These are phyloP conservation scores for Brachyopa scutellaris DNA, from an alignment of 2,888 invertebrate genomes.

Conservation along the genomic window DNA sequence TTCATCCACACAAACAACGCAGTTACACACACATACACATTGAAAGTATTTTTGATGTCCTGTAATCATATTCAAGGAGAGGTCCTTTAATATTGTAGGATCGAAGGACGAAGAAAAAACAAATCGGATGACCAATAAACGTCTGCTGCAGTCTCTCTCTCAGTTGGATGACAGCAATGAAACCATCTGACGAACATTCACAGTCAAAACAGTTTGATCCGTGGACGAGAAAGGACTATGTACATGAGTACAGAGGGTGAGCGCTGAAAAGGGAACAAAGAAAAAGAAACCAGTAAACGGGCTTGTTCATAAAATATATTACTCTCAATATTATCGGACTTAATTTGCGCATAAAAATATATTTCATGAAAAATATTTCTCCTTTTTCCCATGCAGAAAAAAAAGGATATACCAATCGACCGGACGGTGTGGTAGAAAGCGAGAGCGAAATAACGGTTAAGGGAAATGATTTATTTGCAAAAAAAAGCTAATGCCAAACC, in stretches of 20 bases:
- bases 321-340: conserved; percentile 56
- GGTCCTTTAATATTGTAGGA: conserved; percentile 10
- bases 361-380: conserved; percentile 58
- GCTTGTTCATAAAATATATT: conserved; percentile 65
- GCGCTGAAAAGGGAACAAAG: neutral
- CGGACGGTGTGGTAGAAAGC: conserved; percentile 3
- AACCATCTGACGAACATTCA: conserved; percentile 48
- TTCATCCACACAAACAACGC: neutral
- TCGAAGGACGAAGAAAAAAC: conserved; percentile 2
- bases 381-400: neutral
- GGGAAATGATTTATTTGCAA: conserved; percentile 50
- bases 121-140: conserved; percentile 55
- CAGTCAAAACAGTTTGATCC: conserved; percentile 28
- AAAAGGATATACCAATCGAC: neutral
- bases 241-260: neutral
- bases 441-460: conserved; percentile 24
- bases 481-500: neutral
- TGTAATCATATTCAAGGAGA: conserved; percentile 60
- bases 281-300: conserved; percentile 24
- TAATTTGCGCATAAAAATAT: conserved; percentile 65
- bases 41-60: conserved; percentile 34
- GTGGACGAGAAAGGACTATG: neutral
- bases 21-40: neutral
- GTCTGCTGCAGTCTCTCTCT: conserved; percentile 39
- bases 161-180: conserved; percentile 47